Conservation (phyloP, 2,113 vertebrate genomes). For the Hystrix brachyura region DNA sequence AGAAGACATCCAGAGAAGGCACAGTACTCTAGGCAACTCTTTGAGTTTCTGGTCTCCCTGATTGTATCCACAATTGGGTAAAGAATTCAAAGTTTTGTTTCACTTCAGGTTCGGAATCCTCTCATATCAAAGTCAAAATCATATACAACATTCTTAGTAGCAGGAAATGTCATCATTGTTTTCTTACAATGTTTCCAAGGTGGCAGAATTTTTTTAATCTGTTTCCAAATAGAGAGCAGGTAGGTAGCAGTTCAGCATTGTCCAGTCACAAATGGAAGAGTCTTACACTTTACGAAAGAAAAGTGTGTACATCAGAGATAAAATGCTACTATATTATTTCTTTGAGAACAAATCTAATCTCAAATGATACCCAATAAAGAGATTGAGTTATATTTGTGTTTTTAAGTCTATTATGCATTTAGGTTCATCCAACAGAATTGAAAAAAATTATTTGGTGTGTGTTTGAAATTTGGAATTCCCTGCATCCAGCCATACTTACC, state of each 20-base stretch:
- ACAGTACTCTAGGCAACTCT: background rate
- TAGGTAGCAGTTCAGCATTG: background rate
- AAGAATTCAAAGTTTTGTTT: background rate
- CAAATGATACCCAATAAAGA: conserved; percentile 25
- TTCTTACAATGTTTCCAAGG: background rate
- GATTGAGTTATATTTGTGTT: background rate
- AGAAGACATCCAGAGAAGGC: background rate
- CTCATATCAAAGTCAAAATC: conserved; percentile 41
- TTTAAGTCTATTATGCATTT: conserved; percentile 33
- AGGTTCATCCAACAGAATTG: background rate
- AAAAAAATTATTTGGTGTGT: conserved; percentile 15
- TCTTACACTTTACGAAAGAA: background rate
- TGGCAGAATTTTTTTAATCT: background rate
- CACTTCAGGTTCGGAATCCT: background rate
- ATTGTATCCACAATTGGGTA: background rate
- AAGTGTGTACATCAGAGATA: background rate
- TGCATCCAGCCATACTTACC: background rate
- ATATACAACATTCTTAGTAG: background rate
- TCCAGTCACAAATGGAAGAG: background rate
- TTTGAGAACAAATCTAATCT: conserved; percentile 56
- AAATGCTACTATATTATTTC: conserved; percentile 31
- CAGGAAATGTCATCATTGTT: background rate
- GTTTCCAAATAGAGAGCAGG: conserved; percentile 37
- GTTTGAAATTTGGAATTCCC: conserved; percentile 58
- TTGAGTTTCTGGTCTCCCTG: background rate